These are phyloP conservation scores for Chrysogorgia sp. DNA, from an alignment of 92 coral and sea anemone species.

Conservation along the genomic window DNA sequence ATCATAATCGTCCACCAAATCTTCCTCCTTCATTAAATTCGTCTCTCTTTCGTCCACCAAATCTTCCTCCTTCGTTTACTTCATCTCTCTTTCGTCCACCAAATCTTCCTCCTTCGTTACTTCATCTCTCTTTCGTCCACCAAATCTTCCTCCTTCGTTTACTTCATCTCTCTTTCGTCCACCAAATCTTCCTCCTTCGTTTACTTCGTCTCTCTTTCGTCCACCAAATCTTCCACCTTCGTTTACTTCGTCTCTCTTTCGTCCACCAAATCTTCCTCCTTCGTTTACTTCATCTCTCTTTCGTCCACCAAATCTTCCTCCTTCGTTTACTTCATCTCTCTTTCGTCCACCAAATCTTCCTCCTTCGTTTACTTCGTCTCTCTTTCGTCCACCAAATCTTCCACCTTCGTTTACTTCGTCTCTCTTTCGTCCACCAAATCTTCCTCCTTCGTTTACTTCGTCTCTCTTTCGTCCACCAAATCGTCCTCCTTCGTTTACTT, in stretches of 20 bases:
- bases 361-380: background rate
- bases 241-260: background rate
- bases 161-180: background rate
- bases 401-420: background rate
- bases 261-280: background rate
- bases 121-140: no score
- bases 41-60: no score
- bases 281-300: background rate
- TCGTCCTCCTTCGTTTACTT: no score
- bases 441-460: background rate
- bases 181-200: background rate
- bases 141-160: background rate
- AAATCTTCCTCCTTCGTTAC: no score
- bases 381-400: background rate
- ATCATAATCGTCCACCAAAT: no score
- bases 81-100: no score
- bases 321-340: background rate
- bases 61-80: no score
- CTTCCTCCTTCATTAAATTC: no score
- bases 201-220: background rate
- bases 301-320: background rate
- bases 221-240: background rate
- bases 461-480: no score
- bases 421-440: background rate
- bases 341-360: background rate